Percentiles rank a stretch among this genome's conserved stretches.
Conservation (phyloP, 2,113 vertebrate genomes). For the Turdus rufiventris region DNA sequence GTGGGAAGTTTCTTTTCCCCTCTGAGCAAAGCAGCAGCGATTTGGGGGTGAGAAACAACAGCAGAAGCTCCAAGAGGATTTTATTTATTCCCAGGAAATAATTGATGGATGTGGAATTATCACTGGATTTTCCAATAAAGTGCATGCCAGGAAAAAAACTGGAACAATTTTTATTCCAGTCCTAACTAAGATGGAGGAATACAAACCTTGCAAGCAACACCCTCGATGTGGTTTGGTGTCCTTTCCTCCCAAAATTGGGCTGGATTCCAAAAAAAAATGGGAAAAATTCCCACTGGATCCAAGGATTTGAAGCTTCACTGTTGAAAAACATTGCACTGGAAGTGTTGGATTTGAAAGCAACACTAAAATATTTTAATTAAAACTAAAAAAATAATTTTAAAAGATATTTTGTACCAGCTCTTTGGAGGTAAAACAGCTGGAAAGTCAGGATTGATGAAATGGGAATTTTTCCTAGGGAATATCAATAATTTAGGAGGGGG, state of each 20-base stretch:
- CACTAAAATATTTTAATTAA: not conserved
- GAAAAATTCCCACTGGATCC: not conserved
- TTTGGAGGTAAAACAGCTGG: not conserved
- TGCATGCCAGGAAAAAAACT: not conserved
- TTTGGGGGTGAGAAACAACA: not conserved
- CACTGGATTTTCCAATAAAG: not conserved
- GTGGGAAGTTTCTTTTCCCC: not conserved
- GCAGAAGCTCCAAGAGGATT: not conserved
- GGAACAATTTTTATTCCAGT: not conserved
- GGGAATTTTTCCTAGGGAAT: not conserved
- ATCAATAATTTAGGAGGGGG: not conserved
- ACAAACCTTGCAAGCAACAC: not conserved
- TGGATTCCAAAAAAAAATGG: not conserved
- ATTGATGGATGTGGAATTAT: not conserved
- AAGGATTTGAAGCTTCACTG: not conserved
- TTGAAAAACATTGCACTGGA: not conserved
- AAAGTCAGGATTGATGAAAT: not conserved
- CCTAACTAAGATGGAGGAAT: not conserved
- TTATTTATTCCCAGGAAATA: not conserved
- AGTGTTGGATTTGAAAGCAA: not conserved
- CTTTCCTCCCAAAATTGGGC: not conserved
- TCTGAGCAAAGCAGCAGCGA: not conserved
- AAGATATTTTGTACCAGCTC: not conserved
- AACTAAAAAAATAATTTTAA: not conserved
- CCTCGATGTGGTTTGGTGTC: fast-evolving